Evolutionary conservation across 2,888 invertebrate genomes (phyloP), one percentile per base, ranked within the genome.

Genomic region (Gymnocheta viridis): DNA sequence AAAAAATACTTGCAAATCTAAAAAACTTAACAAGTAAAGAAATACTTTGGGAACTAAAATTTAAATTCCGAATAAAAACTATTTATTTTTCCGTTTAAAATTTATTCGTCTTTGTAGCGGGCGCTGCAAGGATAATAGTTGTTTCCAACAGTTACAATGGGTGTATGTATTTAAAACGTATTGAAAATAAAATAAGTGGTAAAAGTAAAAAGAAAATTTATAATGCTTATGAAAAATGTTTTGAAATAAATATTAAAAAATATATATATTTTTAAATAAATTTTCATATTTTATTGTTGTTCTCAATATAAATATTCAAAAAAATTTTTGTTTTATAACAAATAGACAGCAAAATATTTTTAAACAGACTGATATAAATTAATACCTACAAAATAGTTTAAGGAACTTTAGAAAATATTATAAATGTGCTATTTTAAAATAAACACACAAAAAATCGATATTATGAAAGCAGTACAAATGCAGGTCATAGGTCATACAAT

Each of bases 151-250:
- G 6, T 3, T 22, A 70, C 3, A 41, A 82, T 82, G 82, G 62
- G 44, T 78, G 82, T 82, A 82, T 47, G 82, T 82, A 78, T 60
- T 49, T 3, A 38, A 38, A 29, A 19, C 7, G 9, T 41, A 69
- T 5, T 27, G 9, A 56, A 41, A 27, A 44, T 22, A 44, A n/a
- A 64, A 44, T 41, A n/a, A 6, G 7, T n/a, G 6, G 4, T 7
- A 56, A 56, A 56, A 17, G 24, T 51, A 10, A n/a, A 49, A 49
- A 47, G 7, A 47, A 38, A 60, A 17, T 6, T n/a, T 22, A 56
- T n/a, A 22, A 10, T 19, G 29, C 17, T 32, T 67, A 4, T 29
- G 14, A 14, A 10, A 10, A 44, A 44, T 41, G 19, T n/a, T n/a
- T n/a, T n/a, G n/a, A n/a, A n/a, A n/a, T n/a, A n/a, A n/a, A n/a